Evolutionary conservation across 1,140 invertebrate species (phyloP), one percentile per base, ranked within the genome.

Genomic region (Drosophila ambigua): DNA sequence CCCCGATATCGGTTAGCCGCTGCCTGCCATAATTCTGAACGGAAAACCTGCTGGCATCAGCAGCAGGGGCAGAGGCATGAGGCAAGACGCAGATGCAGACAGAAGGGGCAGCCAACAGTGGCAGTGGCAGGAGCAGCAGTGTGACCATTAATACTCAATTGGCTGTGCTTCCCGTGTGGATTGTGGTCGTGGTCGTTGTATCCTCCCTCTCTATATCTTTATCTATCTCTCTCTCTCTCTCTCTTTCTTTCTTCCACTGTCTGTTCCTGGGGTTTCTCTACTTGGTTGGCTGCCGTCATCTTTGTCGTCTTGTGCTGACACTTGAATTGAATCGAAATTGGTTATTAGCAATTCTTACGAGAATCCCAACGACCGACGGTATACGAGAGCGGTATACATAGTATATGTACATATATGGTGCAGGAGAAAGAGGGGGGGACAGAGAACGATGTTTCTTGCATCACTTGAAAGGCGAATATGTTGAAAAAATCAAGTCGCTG

Each of bases 131-230:
- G 24, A 41, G 35, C 72, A 67, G 69, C 77, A 76, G 75, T 88
- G 79, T 88, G 83, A 88, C 83, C 83, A 88, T 88, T 88, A 88
- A 88, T 88, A 88, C 83, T 88, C 83, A 88, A 88, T 88, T 88
- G 83, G 83, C 83, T 88, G 83, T 88, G 83, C 83, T 88, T 88
- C 83, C 83, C 83, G 83, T 82, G 83, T 74, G 83, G 83, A 82
- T 79, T 87, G 83, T 82, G 83, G 79, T 76, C 65, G 79, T 44
- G 49, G 63, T 39, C 31, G 31, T 49, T 48, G 24, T 31, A 39
- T 44, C 39, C 16, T 6, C 53, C 45, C 45, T 11, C 58, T 11
- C 31, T 35, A 26, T 26, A 50, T 52, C 7, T 4, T 11, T 7
- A n/a, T 8, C 20, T 16, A 50, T 44, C 20, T 43, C 55, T 39